phyloP scores from a whole-genome alignment of 2,888 invertebrate species.

The Eilema caniola region DNA sequence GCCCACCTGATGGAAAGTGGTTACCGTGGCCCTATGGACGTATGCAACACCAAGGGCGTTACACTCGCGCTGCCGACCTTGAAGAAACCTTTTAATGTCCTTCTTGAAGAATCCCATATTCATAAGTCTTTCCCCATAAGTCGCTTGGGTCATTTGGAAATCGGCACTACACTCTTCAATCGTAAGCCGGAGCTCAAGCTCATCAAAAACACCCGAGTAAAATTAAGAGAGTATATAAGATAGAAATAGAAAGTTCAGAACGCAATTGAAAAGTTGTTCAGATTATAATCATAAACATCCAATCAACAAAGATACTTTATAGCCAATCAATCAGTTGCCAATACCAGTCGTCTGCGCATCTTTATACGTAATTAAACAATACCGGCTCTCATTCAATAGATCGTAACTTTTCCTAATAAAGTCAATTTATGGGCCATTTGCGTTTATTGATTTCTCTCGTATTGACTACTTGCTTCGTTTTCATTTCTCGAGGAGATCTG shows the following conservation, averaged over 20 bases:
- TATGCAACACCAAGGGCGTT: no score
- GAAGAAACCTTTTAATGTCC: no score
- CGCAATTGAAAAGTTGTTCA: constrained; percentile 4
- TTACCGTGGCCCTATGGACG: no score
- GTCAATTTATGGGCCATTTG: constrained; percentile 23
- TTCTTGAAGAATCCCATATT: no score
- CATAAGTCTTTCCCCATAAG: no score
- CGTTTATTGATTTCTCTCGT: constrained; percentile 36
- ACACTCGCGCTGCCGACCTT: no score
- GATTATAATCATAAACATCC: not conserved
- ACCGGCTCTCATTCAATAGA: constrained; percentile 14
- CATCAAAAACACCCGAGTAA: not conserved
- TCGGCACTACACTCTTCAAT: no score
- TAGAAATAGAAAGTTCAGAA: constrained; percentile 5
- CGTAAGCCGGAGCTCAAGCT: no score
- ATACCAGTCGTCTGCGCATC: not conserved
- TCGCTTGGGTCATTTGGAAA: no score
- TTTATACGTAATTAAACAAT: constrained; percentile 15
- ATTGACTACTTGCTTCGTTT: no score
- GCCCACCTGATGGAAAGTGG: no score
- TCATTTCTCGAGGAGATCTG: no score
- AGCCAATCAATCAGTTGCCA: constrained; percentile 6
- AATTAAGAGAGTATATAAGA: not conserved
- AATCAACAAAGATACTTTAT: constrained; percentile 7
- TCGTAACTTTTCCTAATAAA: constrained; percentile 16